These are phyloP conservation scores for Cheilosia impressa DNA, from an alignment of 2,888 invertebrate genomes.

Conservation along the genomic window DNA sequence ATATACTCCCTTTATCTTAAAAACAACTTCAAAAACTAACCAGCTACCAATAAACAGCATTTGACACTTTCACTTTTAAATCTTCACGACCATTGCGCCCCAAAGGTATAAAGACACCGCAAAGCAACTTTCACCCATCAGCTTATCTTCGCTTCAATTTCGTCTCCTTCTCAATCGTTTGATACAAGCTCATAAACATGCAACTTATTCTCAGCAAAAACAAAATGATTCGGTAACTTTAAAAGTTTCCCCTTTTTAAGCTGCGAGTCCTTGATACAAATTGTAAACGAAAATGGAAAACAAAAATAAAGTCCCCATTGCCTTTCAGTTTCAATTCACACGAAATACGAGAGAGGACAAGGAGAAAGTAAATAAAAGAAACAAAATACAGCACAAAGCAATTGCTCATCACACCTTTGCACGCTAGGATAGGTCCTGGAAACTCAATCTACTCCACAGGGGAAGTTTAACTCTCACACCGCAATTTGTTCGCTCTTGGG, in stretches of 20 bases:
- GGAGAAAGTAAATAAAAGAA: conserved; percentile 7
- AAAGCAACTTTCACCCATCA: background rate
- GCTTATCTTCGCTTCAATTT: conserved; percentile 33
- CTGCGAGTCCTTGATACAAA: too few relatives aligned
- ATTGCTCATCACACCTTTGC: conserved; percentile 64
- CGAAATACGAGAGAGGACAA: conserved; percentile 16
- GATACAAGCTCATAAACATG: conserved; percentile 6
- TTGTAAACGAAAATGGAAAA: too few relatives aligned
- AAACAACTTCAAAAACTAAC: too few relatives aligned
- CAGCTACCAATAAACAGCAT: too few relatives aligned
- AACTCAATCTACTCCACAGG: conserved; percentile 57
- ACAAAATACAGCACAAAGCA: conserved; percentile 53
- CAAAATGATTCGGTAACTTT: conserved; percentile 49
- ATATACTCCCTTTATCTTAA: too few relatives aligned
- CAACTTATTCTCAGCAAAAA: conserved; percentile 1
- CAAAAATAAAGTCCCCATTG: background rate
- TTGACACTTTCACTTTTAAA: too few relatives aligned
- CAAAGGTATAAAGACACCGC: too few relatives aligned
- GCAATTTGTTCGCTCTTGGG: conserved; percentile 46
- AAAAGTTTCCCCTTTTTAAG: background rate
- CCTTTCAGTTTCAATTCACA: conserved; percentile 46
- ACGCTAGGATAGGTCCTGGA: conserved; percentile 56
- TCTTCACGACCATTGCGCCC: too few relatives aligned
- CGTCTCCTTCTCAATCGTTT: conserved; percentile 3
- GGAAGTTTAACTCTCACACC: conserved; percentile 52